phyloP scores from a whole-genome alignment of 2,797 vertebrate species.

The Pelochelys cantorii region DNA sequence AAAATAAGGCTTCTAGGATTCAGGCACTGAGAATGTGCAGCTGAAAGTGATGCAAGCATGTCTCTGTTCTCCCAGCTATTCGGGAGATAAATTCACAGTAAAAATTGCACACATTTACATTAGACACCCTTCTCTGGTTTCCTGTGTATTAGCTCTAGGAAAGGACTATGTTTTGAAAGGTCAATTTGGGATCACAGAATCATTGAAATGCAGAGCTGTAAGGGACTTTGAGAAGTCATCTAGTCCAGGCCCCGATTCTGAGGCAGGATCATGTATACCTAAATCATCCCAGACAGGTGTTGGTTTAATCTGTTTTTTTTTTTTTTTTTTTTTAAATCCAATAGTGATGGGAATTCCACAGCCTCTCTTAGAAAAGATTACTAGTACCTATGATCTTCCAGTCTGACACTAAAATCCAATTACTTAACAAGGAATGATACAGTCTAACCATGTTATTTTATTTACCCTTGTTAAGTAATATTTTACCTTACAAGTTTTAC shows the following conservation, averaged over 20 bases:
- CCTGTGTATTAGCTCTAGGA: neutral
- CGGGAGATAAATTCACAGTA: neutral
- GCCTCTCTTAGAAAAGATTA: neutral
- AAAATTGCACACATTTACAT: neutral
- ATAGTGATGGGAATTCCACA: neutral
- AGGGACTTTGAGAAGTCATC: neutral
- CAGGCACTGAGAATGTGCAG: neutral
- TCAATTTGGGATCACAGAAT: neutral
- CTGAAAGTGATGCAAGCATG: neutral
- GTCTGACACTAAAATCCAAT: neutral
- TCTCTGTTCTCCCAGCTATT: neutral
- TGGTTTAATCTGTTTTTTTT: neutral
- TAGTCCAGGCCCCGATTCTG: neutral
- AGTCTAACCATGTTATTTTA: neutral
- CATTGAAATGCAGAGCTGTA: neutral
- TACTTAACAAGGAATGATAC: neutral
- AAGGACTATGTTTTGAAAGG: fast-evolving
- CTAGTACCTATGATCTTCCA: neutral
- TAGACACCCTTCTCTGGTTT: neutral
- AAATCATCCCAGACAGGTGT: neutral
- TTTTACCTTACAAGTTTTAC: neutral
- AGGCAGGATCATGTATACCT: neutral
- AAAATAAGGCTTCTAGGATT: neutral
- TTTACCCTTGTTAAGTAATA: neutral
- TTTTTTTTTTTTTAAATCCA: too few relatives aligned